Evolutionary conservation across 2,888 invertebrate species (phyloP).

Genomic region (Hyalella azteca): DNA sequence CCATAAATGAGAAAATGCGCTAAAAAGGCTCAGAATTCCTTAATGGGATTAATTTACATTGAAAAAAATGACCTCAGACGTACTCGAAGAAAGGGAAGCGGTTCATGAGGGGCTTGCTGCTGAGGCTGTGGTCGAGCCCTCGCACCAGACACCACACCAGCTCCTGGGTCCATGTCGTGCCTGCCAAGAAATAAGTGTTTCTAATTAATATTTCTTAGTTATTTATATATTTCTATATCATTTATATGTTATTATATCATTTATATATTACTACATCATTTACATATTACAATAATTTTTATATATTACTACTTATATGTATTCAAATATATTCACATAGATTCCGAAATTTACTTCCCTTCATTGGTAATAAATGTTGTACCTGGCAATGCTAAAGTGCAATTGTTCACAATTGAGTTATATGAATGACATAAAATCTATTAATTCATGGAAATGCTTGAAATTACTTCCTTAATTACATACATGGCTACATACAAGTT

Average conservation of each 20-base stretch:
- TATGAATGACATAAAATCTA: too few species aligned
- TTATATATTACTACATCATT: background rate
- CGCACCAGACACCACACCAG: constrained; percentile 49
- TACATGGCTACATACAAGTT: too few species aligned
- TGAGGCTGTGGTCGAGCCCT: constrained; percentile 35
- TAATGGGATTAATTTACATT: too few species aligned
- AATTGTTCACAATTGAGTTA: too few species aligned
- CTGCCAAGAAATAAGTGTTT: background rate
- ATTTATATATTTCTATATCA: background rate
- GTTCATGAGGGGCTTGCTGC: constrained; percentile 29
- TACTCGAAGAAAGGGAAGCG: constrained; percentile 51
- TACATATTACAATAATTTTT: background rate
- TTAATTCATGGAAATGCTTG: too few species aligned
- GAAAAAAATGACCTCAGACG: background rate
- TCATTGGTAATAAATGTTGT: background rate
- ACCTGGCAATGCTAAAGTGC: too few species aligned
- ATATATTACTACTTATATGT: background rate
- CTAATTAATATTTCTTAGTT: background rate
- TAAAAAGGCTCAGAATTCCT: too few species aligned
- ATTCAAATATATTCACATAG: background rate
- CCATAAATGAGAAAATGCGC: background rate
- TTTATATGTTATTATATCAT: background rate
- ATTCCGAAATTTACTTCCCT: background rate
- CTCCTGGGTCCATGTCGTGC: constrained; percentile 56
- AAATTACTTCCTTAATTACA: too few species aligned